These are phyloP conservation scores for Muschampia plurimacula DNA, from an alignment of 2,888 invertebrate species.

Conservation along the genomic window DNA sequence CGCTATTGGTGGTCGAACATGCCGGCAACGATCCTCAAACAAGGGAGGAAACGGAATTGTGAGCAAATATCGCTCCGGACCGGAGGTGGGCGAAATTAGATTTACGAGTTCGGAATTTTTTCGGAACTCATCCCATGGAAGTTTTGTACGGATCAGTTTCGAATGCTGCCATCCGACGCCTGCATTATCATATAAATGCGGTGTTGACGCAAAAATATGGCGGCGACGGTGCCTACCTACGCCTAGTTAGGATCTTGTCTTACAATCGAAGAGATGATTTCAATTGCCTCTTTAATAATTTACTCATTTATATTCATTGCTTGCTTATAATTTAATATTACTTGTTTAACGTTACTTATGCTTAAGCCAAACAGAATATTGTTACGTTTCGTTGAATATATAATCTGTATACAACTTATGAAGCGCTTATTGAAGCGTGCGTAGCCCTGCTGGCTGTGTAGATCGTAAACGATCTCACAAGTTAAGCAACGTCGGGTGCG, in stretches of 20 bases:
- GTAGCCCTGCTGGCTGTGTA: no score
- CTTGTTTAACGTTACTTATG: no score
- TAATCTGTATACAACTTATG: no score
- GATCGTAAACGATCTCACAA: no score
- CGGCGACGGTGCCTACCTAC: constrained; percentile 48
- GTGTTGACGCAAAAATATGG: constrained; percentile 80
- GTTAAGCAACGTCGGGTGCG: no score
- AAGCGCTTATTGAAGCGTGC: no score
- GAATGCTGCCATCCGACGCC: constrained; percentile 57
- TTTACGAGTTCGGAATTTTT: constrained; percentile 80
- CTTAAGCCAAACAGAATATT: no score
- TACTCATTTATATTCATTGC: no score
- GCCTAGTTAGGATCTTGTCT: background rate
- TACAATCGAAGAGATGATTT: no score
- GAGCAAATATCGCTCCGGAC: constrained; percentile 67
- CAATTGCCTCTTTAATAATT: no score
- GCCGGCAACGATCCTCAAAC: constrained; percentile 43
- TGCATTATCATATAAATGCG: constrained; percentile 66
- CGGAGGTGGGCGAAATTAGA: constrained; percentile 73
- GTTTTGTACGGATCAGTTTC: constrained; percentile 70
- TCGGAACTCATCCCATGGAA: constrained; percentile 71
- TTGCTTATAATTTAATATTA: no score
- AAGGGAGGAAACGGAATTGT: constrained; percentile 52
- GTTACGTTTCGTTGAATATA: no score
- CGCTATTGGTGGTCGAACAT: background rate